Base-by-base conservation (phyloP, 92 coral and sea anemone species). In the Blastomussa wellsi region DNA sequence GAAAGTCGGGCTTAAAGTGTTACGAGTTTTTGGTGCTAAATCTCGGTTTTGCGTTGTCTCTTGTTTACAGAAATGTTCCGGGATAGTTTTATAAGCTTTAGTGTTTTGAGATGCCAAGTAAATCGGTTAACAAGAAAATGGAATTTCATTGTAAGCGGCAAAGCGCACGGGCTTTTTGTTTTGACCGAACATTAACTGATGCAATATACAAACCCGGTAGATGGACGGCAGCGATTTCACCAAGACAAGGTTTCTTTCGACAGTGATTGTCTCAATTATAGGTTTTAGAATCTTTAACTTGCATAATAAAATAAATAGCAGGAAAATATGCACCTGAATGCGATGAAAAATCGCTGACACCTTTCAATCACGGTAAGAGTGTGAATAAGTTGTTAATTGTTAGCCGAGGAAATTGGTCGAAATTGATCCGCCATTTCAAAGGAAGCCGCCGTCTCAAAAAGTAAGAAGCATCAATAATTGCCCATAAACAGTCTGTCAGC, bases 401-500 rank as follows among this genome's bases (percentile, higher is more conserved):
- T 94, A 92, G 98, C 83, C 92, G 86, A 94, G 98, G 98, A 94
- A 94, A 94, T 94, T 94, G 98, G 93, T 92, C 98, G 98, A 94
- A 94, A 94, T 94, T 94, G 98, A 94, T 94, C 98, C 89, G 76
- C 86, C 89, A 92, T 84, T 53, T 94, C 98, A 94, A 94, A 94
- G 98, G 89, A 74, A 73, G 93, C 98, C 98, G 98, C 84, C 92
- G 86, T 87, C 86, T 92, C 77, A 84, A 86, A 76, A 75, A 85
- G 84, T 81, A 90, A 90, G 84, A 80, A 90, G 88, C 89, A 72
- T 79, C 75, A 92, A 88, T 94, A 94, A 94, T 94, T 94, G 88
- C 92, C 93, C 87, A 84, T 82, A 89, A 92, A 94, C 91, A 90
- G 90, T 87, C 86, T 77, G 88, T 68, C 83, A 77, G 16, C 72